Percentiles rank a stretch among this genome's conserved stretches.
phyloP scores from a whole-genome alignment of 1,140 invertebrate genomes.

The Battus philenor region DNA sequence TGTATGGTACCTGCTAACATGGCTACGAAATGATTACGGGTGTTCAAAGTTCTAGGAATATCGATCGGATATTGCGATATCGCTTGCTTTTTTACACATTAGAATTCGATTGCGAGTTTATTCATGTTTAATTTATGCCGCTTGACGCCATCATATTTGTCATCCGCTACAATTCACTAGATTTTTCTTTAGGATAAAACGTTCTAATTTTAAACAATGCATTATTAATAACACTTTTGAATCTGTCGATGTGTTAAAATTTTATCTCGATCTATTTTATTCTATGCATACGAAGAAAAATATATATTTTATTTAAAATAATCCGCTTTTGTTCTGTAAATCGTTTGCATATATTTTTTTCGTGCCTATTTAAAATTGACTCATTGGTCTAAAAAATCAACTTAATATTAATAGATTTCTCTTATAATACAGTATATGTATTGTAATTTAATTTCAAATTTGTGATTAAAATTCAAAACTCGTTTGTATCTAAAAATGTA shows the following conservation, averaged over 20 bases:
- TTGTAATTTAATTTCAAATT: too few species aligned
- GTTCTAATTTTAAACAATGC: constrained; percentile 11
- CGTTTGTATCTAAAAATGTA: too few species aligned
- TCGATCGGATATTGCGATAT: constrained; percentile 41
- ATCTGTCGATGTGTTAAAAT: constrained; percentile 16
- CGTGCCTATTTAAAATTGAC: too few species aligned
- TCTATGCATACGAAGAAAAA: constrained; percentile 6
- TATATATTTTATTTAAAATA: too few species aligned
- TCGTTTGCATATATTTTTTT: too few species aligned
- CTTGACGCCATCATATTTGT: constrained; percentile 8
- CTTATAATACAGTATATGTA: too few species aligned
- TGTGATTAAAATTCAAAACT: too few species aligned
- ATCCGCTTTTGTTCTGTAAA: too few species aligned
- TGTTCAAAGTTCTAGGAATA: constrained; percentile 29
- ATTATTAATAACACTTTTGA: constrained; percentile 11
- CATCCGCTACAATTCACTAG: neutral
- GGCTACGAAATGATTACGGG: constrained; percentile 13
- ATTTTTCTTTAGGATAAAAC: constrained; percentile 2
- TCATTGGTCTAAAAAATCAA: too few species aligned
- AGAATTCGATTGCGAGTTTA: constrained; percentile 27
- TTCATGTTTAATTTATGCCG: constrained; percentile 22
- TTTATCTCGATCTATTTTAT: constrained; percentile 13
- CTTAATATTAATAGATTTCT: too few species aligned
- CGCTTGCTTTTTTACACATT: constrained; percentile 32
- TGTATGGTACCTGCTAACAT: constrained; percentile 10